Evolutionary conservation across 37 sponge, comb jelly and placozoan species (phyloP).

Genomic region (Ephydatia muelleri): DNA sequence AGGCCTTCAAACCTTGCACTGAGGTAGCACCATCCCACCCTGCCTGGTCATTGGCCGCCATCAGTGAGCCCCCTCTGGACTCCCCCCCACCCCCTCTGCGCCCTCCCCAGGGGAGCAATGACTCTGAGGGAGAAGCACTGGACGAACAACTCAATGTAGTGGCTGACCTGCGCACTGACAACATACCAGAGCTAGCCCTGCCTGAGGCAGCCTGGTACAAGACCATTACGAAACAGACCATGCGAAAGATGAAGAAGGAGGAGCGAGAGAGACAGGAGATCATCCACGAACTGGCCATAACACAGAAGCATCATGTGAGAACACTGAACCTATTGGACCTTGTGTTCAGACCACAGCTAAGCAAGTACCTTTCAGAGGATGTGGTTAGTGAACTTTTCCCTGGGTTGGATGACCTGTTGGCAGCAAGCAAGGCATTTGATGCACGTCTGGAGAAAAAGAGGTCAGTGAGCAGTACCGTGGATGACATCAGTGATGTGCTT

Average conservation of each 20-base stretch:
- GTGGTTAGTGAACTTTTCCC: slow-evolving; percentile 59
- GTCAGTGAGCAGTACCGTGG: slow-evolving; percentile 15
- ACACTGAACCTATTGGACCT: slow-evolving; percentile 56
- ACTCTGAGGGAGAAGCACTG: slow-evolving; percentile 2
- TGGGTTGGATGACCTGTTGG: slow-evolving; percentile 53
- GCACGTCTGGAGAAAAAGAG: slow-evolving; percentile 20
- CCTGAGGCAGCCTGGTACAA: slow-evolving; percentile 55
- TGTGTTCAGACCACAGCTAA: slow-evolving; percentile 38
- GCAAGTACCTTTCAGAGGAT: slow-evolving; percentile 30
- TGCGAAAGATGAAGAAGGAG: slow-evolving; percentile 46
- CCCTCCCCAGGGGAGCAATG: background rate
- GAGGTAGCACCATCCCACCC: no score
- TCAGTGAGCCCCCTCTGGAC: background rate
- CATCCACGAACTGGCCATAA: slow-evolving; percentile 68
- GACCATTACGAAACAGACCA: slow-evolving; percentile 46
- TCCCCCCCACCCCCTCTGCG: background rate
- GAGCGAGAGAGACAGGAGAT: slow-evolving; percentile 70
- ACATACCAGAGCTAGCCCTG: slow-evolving; percentile 38
- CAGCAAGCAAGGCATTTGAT: slow-evolving; percentile 50
- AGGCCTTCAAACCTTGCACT: background rate
- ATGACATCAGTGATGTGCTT: slow-evolving; percentile 55
- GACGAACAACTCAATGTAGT: background rate
- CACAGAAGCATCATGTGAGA: slow-evolving; percentile 54
- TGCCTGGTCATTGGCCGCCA: background rate
- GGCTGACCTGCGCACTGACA: background rate